These are phyloP conservation scores for Eueremaeus valkanovi DNA, from an alignment of 2,888 invertebrate genomes.

Conservation along the genomic window DNA sequence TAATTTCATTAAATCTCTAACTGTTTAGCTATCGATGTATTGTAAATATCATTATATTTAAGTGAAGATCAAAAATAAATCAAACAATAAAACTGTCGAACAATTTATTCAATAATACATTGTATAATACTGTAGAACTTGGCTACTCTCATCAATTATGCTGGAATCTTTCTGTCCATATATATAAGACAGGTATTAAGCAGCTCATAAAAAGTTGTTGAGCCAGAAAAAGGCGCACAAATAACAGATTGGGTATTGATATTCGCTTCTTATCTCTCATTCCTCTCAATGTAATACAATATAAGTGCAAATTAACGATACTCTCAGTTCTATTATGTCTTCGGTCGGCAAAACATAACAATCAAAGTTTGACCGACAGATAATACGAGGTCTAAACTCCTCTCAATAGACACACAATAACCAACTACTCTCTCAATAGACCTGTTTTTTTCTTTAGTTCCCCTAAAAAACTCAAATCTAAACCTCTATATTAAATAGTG, in stretches of 20 bases:
- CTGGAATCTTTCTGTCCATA: no score
- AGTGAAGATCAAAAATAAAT: no score
- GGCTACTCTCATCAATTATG: no score
- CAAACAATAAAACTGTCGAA: not conserved
- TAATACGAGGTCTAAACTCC: constrained; percentile 10
- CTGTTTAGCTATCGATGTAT: not conserved
- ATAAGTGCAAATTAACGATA: constrained; percentile 17
- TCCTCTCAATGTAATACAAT: not conserved
- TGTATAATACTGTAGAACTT: no score
- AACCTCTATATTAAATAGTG: constrained; percentile 4
- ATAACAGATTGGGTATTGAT: not conserved
- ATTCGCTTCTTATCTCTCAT: not conserved
- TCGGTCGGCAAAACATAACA: constrained; percentile 8
- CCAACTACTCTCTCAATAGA: not conserved
- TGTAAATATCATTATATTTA: not conserved
- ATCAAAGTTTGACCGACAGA: constrained; percentile 9
- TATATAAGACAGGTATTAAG: constrained; percentile 10
- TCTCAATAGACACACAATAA: not conserved
- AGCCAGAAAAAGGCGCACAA: not conserved
- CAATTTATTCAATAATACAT: no score
- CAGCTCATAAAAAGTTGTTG: constrained; percentile 2
- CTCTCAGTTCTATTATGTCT: not conserved
- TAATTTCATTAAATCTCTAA: not conserved
- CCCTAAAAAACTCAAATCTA: not conserved
- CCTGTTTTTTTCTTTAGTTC: constrained; percentile 1